These are phyloP conservation scores for Motacilla tschutschensis DNA, from an alignment of 2,113 vertebrate species.

Conservation along the genomic window DNA sequence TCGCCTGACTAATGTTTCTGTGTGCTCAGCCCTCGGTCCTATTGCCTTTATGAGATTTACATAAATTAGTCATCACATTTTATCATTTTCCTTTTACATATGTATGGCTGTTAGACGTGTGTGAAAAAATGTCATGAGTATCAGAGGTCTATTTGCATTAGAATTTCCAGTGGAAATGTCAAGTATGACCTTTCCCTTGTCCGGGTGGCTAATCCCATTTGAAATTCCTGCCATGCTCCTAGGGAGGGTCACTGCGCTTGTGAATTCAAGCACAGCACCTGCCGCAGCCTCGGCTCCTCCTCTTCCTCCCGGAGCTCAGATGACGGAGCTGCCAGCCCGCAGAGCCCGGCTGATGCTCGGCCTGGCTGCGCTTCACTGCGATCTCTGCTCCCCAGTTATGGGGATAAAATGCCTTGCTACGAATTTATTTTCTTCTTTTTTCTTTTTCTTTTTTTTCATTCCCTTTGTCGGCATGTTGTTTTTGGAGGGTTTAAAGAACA, in stretches of 20 bases:
- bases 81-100: conserved; percentile 65
- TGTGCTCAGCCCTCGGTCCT: conserved; percentile 15
- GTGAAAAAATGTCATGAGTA: conserved; percentile 63
- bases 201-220: conserved; percentile 79
- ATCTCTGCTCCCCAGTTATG: not conserved
- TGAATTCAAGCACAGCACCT: conserved; percentile 67
- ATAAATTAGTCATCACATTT: conserved; percentile 66
- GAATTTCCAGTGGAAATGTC: conserved; percentile 82
- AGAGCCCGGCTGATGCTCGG: not conserved
- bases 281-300: conserved; percentile 50
- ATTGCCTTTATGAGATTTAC: conserved; percentile 60
- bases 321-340: not conserved
- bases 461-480: not conserved
- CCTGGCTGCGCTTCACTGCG: not conserved
- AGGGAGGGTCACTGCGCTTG: conserved; percentile 62
- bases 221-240: conserved; percentile 72
- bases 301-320: conserved; percentile 11
- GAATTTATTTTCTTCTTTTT: not conserved
- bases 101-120: conserved; percentile 45
- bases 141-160: conserved; percentile 74
- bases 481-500: not conserved
- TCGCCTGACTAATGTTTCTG: conserved; percentile 15
- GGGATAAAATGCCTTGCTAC: not conserved
- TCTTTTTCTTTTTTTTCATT: too few species aligned
- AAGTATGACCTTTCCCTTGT: conserved; percentile 80